phyloP scores from a whole-genome alignment of 2,888 invertebrate genomes.

The Drosophila ustulata region DNA sequence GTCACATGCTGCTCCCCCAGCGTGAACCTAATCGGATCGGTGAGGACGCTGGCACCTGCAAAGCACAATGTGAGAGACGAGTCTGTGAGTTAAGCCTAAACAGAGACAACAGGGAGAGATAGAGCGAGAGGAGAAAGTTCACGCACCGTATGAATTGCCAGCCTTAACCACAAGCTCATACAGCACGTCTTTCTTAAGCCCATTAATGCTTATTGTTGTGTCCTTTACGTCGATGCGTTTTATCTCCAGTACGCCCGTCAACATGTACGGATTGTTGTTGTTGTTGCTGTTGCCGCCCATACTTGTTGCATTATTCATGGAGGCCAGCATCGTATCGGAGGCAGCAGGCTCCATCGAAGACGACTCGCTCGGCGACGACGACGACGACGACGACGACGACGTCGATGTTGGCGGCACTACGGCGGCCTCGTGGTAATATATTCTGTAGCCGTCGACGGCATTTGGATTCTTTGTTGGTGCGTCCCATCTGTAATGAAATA shows the following conservation, averaged over 20 bases:
- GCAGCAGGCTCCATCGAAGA: constrained; percentile 55
- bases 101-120: neutral
- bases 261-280: constrained; percentile 54
- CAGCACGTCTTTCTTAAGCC: constrained; percentile 89
- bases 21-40: constrained; percentile 90
- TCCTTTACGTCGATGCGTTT: constrained; percentile 91
- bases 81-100: constrained; percentile 58
- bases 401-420: constrained; percentile 64
- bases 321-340: constrained; percentile 49
- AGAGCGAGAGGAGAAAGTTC: neutral
- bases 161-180: constrained; percentile 94
- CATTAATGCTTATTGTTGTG: constrained; percentile 89
- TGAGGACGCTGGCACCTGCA: constrained; percentile 90
- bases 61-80: constrained; percentile 31
- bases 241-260: constrained; percentile 85
- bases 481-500: constrained; percentile 88
- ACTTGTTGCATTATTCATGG: constrained; percentile 82
- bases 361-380: constrained; percentile 51
- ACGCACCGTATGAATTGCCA: constrained; percentile 90
- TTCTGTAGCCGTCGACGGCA: constrained; percentile 92
- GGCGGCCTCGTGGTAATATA: constrained; percentile 91
- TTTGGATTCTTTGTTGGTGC: constrained; percentile 93
- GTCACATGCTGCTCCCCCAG: constrained; percentile 91
- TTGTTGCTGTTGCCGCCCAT: constrained; percentile 52
- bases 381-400: constrained; percentile 27